Evolutionary conservation across 1,140 invertebrate species (phyloP).

Genomic region (Aethina tumida): DNA sequence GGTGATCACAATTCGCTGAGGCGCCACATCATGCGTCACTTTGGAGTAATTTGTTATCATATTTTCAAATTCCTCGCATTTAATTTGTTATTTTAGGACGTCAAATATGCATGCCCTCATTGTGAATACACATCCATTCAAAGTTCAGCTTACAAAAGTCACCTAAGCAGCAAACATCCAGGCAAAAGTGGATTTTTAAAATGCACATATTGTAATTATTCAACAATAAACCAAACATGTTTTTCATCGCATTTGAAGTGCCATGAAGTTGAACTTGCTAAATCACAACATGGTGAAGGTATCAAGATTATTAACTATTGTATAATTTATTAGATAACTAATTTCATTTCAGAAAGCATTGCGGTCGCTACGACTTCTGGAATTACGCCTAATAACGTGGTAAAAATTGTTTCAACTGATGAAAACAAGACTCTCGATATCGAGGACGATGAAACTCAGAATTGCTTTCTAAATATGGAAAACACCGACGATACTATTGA

Average conservation of each 20-base stretch:
- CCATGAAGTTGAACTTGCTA: slow-evolving; percentile 43
- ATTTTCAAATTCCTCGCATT: slow-evolving; percentile 5
- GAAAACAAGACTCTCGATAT: not conserved
- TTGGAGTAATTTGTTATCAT: slow-evolving; percentile 39
- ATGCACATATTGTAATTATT: slow-evolving; percentile 48
- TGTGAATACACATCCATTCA: slow-evolving; percentile 61
- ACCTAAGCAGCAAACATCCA: slow-evolving; percentile 55
- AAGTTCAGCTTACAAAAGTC: slow-evolving; percentile 55
- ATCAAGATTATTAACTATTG: too few species aligned
- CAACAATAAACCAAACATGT: slow-evolving; percentile 48
- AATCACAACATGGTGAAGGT: too few species aligned
- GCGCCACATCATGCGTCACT: slow-evolving; percentile 66
- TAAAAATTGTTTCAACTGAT: not conserved
- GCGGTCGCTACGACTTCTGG: too few species aligned
- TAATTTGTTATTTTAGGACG: slow-evolving; percentile 16
- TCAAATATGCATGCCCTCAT: slow-evolving; percentile 52
- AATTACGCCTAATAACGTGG: too few species aligned
- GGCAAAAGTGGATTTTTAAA: slow-evolving; percentile 43
- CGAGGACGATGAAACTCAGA: slow-evolving; percentile 28
- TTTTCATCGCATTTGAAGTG: slow-evolving; percentile 45
- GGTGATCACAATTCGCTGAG: slow-evolving; percentile 63
- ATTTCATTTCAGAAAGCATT: too few species aligned
- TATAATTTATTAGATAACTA: too few species aligned
- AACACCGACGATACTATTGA: slow-evolving; percentile 43
- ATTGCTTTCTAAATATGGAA: slow-evolving; percentile 18